Percentiles rank a stretch among this genome's conserved stretches.
phyloP scores from a whole-genome alignment of 2,888 invertebrate genomes.

The Macaria liturata region DNA sequence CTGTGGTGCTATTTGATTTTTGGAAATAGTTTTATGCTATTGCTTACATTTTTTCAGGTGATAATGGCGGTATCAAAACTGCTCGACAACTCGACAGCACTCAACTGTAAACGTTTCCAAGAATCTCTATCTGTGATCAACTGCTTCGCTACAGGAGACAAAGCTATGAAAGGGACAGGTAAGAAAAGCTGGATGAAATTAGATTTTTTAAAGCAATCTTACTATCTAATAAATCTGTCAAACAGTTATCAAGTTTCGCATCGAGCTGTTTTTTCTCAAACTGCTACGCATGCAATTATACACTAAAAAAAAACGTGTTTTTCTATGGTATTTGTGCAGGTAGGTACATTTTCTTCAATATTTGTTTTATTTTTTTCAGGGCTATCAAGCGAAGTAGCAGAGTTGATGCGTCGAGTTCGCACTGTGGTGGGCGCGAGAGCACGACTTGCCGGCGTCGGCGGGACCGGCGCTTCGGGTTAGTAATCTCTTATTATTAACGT shows the following conservation, averaged over 20 bases:
- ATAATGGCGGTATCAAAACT: conserved; percentile 98
- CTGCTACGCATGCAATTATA: too few species aligned
- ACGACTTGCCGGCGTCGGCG: conserved; percentile 93
- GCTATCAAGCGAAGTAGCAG: conserved; percentile 95
- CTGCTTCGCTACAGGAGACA: conserved; percentile 95
- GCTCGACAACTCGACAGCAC: conserved; percentile 93
- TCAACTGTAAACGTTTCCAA: conserved; percentile 97
- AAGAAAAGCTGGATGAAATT: conserved; percentile 35
- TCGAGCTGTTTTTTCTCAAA: too few species aligned
- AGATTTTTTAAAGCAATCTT: too few species aligned
- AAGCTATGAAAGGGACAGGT: conserved; percentile 96
- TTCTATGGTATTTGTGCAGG: too few species aligned
- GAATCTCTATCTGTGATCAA: conserved; percentile 96
- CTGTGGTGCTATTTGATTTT: too few species aligned
- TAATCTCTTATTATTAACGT: too few species aligned
- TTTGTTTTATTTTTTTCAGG: conserved; percentile 64
- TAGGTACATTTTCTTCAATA: too few species aligned
- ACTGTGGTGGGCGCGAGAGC: conserved; percentile 98
- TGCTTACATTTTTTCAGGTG: conserved; percentile 80
- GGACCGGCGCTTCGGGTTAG: conserved; percentile 59
- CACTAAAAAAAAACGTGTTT: too few species aligned
- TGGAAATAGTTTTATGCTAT: too few species aligned
- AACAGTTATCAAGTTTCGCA: too few species aligned
- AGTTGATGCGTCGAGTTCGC: conserved; percentile 95
- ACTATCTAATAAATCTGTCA: too few species aligned